Conservation (phyloP, 2,113 vertebrate genomes). For the Syrrhaptes paradoxus region DNA sequence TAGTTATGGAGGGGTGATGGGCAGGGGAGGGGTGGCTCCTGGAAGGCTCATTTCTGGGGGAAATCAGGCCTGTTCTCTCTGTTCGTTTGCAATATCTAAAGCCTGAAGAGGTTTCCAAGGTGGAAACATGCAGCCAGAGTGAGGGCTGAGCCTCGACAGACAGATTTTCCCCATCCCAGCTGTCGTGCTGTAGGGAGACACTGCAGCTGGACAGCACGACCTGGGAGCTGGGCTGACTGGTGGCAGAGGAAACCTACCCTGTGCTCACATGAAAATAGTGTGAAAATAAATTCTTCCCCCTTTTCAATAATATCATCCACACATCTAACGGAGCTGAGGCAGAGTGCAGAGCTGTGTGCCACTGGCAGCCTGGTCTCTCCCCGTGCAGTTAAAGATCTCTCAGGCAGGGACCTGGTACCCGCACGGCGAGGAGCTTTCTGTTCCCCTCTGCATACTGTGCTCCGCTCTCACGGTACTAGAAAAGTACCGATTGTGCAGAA, state of each 20-base stretch:
- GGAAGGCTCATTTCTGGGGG: neutral
- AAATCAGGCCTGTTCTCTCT: rapidly evolving
- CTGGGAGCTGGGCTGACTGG: neutral
- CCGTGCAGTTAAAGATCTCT: neutral
- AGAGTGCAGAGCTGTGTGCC: neutral
- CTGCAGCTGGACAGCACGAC: neutral
- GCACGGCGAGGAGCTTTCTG: neutral
- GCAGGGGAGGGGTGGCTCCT: neutral
- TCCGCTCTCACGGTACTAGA: neutral
- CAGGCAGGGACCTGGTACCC: neutral
- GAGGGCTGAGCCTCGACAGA: neutral
- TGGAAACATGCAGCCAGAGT: neutral
- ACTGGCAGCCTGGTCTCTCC: neutral
- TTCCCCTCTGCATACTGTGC: neutral
- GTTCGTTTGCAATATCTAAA: neutral
- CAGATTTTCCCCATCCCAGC: rapidly evolving
- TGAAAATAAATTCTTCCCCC: neutral
- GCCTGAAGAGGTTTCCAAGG: neutral
- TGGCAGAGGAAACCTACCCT: neutral
- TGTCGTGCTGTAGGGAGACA: neutral
- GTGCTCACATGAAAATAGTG: neutral
- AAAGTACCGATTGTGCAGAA: neutral
- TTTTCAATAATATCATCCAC: neutral
- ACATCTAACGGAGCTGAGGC: neutral
- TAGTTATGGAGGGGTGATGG: rapidly evolving